These are phyloP conservation scores for Ctenodactylus gundi DNA, from an alignment of 2,113 vertebrate species.

Conservation along the genomic window DNA sequence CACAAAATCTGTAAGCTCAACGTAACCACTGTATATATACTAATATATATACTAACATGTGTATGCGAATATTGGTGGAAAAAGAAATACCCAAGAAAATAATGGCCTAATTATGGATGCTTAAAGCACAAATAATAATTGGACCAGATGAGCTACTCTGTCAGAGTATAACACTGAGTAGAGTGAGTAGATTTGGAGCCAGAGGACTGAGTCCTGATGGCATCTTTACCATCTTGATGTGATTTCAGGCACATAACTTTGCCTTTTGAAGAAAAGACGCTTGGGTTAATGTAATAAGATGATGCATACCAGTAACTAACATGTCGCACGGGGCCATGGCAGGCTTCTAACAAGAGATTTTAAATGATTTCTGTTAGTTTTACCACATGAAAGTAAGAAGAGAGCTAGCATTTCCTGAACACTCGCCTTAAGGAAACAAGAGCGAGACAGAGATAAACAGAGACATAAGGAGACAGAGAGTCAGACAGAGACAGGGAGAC, in stretches of 20 bases:
- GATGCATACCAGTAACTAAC: neutral
- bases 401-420: neutral
- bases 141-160: neutral
- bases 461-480: too few species aligned
- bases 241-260: neutral
- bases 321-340: neutral
- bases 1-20: too few species aligned
- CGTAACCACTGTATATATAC: too few species aligned
- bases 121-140: neutral
- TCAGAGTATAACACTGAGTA: neutral
- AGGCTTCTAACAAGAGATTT: neutral
- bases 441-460: neutral
- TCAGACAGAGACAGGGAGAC: too few species aligned
- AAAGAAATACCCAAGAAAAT: neutral
- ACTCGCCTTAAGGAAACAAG: neutral
- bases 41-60: too few species aligned
- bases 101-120: neutral
- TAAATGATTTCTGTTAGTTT: neutral
- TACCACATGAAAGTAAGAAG: neutral
- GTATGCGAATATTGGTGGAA: too few species aligned
- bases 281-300: neutral
- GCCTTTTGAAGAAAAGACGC: neutral
- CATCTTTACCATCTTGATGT: neutral
- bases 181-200: neutral
- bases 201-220: neutral